Percentiles rank a stretch among this genome's conserved stretches.
Conservation (phyloP, 2,888 invertebrate species). For the Dichetophora obliterata region DNA sequence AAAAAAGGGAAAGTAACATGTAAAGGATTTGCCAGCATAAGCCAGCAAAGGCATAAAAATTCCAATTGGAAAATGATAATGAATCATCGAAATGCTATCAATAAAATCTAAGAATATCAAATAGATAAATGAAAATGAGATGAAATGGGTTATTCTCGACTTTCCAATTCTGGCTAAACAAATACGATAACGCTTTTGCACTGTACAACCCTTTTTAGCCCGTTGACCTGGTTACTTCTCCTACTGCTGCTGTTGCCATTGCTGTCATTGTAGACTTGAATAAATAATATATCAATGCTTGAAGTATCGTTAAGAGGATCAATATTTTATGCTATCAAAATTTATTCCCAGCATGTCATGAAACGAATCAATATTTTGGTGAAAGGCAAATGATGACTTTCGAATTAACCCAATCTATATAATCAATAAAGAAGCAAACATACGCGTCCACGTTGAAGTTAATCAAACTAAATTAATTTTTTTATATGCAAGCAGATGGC, state of each 20-base stretch:
- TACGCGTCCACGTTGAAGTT: neutral
- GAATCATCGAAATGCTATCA: constrained; percentile 30
- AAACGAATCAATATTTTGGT: no score
- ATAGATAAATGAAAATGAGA: constrained; percentile 26
- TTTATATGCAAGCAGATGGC: neutral
- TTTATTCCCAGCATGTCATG: no score
- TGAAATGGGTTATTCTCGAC: neutral
- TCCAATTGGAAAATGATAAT: constrained; percentile 21
- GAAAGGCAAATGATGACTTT: neutral
- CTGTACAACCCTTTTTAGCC: neutral
- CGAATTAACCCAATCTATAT: constrained; percentile 1
- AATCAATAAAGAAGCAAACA: neutral
- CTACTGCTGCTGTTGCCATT: neutral
- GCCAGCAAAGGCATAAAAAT: neutral
- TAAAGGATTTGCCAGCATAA: neutral
- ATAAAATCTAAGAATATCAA: constrained; percentile 28
- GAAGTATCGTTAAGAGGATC: neutral
- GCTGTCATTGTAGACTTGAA: neutral
- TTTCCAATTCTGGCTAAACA: no score
- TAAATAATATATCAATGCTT: neutral
- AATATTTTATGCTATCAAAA: neutral
- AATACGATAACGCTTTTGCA: neutral
- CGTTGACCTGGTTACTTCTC: neutral
- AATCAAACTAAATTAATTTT: neutral
- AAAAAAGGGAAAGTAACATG: neutral